These are phyloP conservation scores for Piprites chloris DNA, from an alignment of 2,113 vertebrate genomes.

Conservation along the genomic window DNA sequence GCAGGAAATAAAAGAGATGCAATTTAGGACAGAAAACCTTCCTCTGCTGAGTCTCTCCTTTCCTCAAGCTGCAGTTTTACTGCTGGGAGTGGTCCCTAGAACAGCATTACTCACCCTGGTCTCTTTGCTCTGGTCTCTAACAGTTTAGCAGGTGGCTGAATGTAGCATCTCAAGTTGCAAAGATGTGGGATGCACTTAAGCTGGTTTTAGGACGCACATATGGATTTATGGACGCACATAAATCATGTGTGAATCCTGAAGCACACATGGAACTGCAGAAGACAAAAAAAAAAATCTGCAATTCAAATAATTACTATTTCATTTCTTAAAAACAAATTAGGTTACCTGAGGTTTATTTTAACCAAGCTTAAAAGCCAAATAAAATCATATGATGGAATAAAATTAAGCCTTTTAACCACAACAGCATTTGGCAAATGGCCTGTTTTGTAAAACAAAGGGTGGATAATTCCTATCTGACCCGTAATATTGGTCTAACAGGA, in stretches of 20 bases:
- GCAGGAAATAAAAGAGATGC: not conserved
- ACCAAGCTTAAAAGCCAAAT: not conserved
- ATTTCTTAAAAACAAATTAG: not conserved
- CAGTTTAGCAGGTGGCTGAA: not conserved
- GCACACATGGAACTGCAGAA: not conserved
- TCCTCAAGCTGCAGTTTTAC: not conserved
- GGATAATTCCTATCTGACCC: not conserved
- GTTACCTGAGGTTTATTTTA: not conserved
- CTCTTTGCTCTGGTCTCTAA: not conserved
- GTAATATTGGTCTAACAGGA: not conserved
- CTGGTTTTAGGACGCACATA: not conserved
- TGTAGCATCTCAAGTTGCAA: not conserved
- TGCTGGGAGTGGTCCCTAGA: not conserved
- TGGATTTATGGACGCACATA: not conserved
- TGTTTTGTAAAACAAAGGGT: not conserved
- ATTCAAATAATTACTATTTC: not conserved
- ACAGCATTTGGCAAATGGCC: not conserved
- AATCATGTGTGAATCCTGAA: not conserved
- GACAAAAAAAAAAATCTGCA: not conserved
- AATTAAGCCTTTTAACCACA: not conserved
- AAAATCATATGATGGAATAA: not conserved
- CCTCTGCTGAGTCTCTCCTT: not conserved
- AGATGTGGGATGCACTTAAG: not conserved
- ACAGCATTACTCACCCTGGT: not conserved
- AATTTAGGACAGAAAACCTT: not conserved